phyloP scores from a whole-genome alignment of 2,797 vertebrate species.

The Corythornis leucogaster region DNA sequence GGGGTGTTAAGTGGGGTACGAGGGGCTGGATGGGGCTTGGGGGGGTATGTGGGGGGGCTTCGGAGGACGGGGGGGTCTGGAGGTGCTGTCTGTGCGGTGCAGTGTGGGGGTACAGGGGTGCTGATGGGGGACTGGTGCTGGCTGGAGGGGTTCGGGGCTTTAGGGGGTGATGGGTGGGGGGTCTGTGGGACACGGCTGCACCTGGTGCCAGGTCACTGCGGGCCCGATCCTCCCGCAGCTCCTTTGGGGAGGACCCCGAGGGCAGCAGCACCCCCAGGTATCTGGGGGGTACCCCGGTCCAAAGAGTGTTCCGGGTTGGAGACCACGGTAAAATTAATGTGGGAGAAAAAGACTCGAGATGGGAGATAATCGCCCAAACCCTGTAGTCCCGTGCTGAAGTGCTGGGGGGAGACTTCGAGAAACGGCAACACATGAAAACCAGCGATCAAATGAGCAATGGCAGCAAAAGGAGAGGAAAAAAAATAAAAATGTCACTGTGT shows the following conservation, averaged over 20 bases:
- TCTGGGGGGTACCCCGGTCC: background rate
- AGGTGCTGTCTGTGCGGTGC: too few relatives aligned
- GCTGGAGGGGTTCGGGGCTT: too few relatives aligned
- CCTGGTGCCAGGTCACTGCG: background rate
- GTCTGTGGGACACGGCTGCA: background rate
- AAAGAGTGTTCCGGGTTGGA: background rate
- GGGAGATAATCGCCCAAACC: background rate
- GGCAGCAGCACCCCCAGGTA: background rate
- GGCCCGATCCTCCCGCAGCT: background rate
- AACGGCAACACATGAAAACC: fast-evolving
- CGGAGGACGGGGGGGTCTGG: too few relatives aligned
- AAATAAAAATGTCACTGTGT: fast-evolving
- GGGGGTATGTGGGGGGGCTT: too few relatives aligned
- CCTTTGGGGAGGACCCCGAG: too few relatives aligned
- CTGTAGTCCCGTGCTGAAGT: fast-evolving
- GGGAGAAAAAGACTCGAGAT: background rate
- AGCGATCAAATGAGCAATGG: background rate
- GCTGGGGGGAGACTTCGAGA: background rate
- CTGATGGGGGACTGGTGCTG: too few relatives aligned
- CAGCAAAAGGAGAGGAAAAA: background rate
- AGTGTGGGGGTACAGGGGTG: too few relatives aligned
- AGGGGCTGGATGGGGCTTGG: too few relatives aligned
- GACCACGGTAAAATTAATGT: background rate
- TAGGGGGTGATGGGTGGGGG: background rate
- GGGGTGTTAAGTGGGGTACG: too few relatives aligned